Evolutionary conservation across 1,140 invertebrate species (phyloP), one percentile per base, ranked within the genome.

Genomic region (Macrobrachium nipponense): DNA sequence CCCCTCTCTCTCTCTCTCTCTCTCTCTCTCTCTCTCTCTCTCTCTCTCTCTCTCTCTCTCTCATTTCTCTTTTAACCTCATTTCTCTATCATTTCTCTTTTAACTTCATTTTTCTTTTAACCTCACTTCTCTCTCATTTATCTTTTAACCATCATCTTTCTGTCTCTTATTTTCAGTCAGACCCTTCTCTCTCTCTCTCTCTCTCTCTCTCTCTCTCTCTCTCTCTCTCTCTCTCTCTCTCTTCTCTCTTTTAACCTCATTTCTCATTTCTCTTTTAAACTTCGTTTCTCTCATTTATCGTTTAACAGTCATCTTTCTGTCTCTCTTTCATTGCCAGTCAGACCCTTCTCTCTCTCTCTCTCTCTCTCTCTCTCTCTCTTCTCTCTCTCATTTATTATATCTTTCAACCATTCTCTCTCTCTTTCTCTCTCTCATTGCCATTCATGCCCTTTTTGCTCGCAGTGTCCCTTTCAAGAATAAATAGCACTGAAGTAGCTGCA

Each of bases 161-260:
- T 18, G 62, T 64, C 20, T 64, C 17, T 70, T 11, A 6, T 11
- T 70, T 0, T 2, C 66, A 23, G 12, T 70, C 27, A 36, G 27
- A 36, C 27, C 0, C 51, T 15, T 27, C 23, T 73, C 23, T 73
- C 70, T 73, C 72, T 73, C 72, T 73, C 72, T 73, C 72, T 73
- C 72, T 73, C 72, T 73, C 36, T 43, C 36, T 73, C 36, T 73
- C 36, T 73, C 36, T 73, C 72, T 73, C 72, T 43, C 72, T 73
- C 72, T 73, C 72, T 73, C 23, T 73, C 23, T 73, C 23, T 73
- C 23, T 73, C 27, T 27, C 72, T 73, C 23, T 73, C 23, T 73
- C 20, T 73, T 43, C 18, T 36, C 43, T 72, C 43, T 5, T 14
- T 44, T 36, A n/a, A n/a, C n/a, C n/a, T n/a, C n/a, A n/a, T 36